Base-by-base conservation (phyloP, 2,888 invertebrate genomes). In the Ochropleura plecta region DNA sequence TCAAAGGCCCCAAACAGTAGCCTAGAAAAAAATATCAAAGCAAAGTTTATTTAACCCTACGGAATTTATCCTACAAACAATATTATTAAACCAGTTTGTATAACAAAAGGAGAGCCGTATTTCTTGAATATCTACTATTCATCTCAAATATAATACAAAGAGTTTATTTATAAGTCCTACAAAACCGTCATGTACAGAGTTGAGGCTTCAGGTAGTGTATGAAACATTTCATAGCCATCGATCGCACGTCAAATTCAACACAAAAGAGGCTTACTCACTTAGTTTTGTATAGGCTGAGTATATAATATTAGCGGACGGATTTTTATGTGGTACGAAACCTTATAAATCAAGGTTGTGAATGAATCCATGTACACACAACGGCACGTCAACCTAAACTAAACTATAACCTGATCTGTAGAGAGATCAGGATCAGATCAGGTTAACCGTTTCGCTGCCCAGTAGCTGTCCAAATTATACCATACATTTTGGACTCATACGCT, bases 161-260 rank as follows among this genome's bases (percentile, higher is more conserved):
- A 64, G 51, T 69, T 44, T 83, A 65, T 86, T 67, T 80, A 66
- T 64, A 69, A 73, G 46, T 57, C 68, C 53, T 42, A 62, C 57
- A 70, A 73, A 73, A 40, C 72, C 63, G 70, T 79, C 76, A 79
- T 67, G 63, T 46, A 48, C 79, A 77, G 73, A 12, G 46, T 40
- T 18, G 14, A 7, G 40, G 42, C 51, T 2, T 81, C 70, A 69
- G 71, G 67, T 63, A 59, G n/a, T 71, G 63, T 70, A 80, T 79
- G 71, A 76, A 81, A 82, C 74, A 87, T 84, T 84, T 86, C 55
- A 69, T 76, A 73, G 66, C 57, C 66, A 82, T 89, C 75, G 79
- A 82, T 84, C 78, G 83, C 76, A 79, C 64, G 73, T 86, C 84
- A 75, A 76, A 71, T 20, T 42, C 69, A 73, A 81, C 64, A 84